Evolutionary conservation across 2,888 invertebrate species (phyloP).

Genomic region (Bellardia pandia): DNA sequence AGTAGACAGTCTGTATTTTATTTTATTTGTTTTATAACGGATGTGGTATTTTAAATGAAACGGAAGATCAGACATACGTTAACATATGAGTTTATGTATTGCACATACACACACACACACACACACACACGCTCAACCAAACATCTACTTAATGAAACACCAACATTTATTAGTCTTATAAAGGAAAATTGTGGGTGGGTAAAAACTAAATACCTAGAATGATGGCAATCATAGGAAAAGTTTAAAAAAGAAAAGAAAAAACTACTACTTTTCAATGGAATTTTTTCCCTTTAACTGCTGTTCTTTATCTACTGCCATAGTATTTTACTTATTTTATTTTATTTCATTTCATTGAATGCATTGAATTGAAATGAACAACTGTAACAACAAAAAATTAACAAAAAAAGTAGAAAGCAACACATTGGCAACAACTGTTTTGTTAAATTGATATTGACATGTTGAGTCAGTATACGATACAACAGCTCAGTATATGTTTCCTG

Average conservation of each 20-base stretch:
- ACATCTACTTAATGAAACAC: not conserved
- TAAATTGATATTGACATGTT: conserved; percentile 68
- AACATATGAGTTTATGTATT: conserved; percentile 28
- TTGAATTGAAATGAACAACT: conserved; percentile 59
- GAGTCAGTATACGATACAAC: conserved; percentile 33
- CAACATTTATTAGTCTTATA: conserved; percentile 25
- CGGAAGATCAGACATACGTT: conserved; percentile 69
- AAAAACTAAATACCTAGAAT: conserved; percentile 5
- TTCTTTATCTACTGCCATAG: conserved; percentile 23
- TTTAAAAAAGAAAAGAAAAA: not conserved
- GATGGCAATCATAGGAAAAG: conserved; percentile 60
- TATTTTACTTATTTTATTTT: conserved; percentile 1
- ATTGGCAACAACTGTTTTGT: conserved; percentile 61
- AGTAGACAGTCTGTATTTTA: conserved; percentile 56
- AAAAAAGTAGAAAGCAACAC: conserved; percentile 22
- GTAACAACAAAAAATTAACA: conserved; percentile 1
- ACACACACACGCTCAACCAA: not conserved
- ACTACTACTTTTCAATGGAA: conserved; percentile 43
- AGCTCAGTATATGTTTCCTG: conserved; percentile 56
- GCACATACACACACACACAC: conserved; percentile 14
- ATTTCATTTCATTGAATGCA: conserved; percentile 58
- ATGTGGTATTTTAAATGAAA: conserved; percentile 69
- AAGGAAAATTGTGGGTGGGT: not conserved
- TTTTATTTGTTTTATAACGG: conserved; percentile 60
- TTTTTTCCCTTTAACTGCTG: conserved; percentile 18